phyloP scores from a whole-genome alignment of 1,140 invertebrate species.

The Bombus ignitus region DNA sequence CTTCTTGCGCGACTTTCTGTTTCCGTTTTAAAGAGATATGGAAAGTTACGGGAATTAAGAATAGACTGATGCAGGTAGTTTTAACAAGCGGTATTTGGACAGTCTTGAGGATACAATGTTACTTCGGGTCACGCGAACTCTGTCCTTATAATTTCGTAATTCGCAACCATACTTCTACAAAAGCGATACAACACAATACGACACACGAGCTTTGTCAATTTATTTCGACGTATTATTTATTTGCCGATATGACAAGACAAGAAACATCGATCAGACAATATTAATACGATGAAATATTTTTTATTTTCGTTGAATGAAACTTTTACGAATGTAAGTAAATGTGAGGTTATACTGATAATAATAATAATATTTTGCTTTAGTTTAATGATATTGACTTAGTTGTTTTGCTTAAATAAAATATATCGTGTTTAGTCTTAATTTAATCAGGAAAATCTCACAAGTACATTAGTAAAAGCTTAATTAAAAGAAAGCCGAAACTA shows the following conservation, averaged over 20 bases:
- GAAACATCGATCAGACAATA: background rate
- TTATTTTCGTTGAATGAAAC: background rate
- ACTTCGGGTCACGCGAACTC: background rate
- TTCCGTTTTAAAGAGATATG: constrained; percentile 18
- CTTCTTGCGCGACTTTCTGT: constrained; percentile 45
- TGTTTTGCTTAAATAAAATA: background rate
- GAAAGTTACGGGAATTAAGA: constrained; percentile 46
- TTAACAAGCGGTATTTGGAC: constrained; percentile 19
- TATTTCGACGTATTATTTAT: too few species aligned
- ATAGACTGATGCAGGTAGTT: background rate
- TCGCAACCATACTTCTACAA: too few species aligned
- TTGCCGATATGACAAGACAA: background rate
- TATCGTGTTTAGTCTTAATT: background rate
- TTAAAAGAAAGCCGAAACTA: background rate
- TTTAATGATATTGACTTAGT: background rate
- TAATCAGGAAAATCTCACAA: background rate
- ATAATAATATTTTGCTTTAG: background rate
- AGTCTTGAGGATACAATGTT: background rate
- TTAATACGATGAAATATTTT: background rate
- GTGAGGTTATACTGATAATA: background rate
- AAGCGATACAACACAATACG: too few species aligned
- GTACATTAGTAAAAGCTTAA: background rate
- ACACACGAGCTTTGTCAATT: too few species aligned
- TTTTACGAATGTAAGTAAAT: background rate
- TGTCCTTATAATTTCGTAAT: too few species aligned